These are phyloP conservation scores for Calcarius lapponicus DNA, from an alignment of 2,797 vertebrate genomes.

Conservation along the genomic window DNA sequence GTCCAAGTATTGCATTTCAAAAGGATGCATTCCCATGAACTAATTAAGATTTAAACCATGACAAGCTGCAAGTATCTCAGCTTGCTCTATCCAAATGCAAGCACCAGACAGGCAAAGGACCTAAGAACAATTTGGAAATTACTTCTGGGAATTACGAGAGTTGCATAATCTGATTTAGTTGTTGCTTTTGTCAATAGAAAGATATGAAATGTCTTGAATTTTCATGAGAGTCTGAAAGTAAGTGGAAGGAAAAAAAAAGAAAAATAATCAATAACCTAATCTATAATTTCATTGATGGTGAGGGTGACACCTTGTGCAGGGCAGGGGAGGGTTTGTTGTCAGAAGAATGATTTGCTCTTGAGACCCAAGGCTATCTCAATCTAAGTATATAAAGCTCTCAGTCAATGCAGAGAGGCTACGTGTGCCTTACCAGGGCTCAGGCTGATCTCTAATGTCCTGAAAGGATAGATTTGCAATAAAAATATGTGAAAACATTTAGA, in stretches of 20 bases:
- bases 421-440: slow-evolving; percentile 5
- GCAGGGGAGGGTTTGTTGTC: not conserved
- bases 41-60: slow-evolving; percentile 73
- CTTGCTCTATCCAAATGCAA: not conserved
- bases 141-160: slow-evolving; percentile 47
- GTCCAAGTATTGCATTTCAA: slow-evolving; percentile 61
- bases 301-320: not conserved
- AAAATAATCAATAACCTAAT: slow-evolving; percentile 46
- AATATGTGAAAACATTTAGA: slow-evolving; percentile 65
- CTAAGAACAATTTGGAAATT: slow-evolving; percentile 62
- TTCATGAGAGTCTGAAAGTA: not conserved
- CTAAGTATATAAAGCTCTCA: not conserved
- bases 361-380: not conserved
- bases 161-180: slow-evolving; percentile 43
- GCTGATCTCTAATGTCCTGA: slow-evolving; percentile 50
- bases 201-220: slow-evolving; percentile 23
- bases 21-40: slow-evolving; percentile 57
- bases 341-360: not conserved
- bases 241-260: not conserved
- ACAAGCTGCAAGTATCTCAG: slow-evolving; percentile 55
- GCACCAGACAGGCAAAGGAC: slow-evolving; percentile 14
- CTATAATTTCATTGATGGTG: not conserved
- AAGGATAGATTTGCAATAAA: slow-evolving; percentile 67
- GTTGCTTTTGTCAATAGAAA: slow-evolving; percentile 36
- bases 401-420: not conserved